These are phyloP conservation scores for Melanostoma mellinum DNA, from an alignment of 2,888 invertebrate species.

Conservation along the genomic window DNA sequence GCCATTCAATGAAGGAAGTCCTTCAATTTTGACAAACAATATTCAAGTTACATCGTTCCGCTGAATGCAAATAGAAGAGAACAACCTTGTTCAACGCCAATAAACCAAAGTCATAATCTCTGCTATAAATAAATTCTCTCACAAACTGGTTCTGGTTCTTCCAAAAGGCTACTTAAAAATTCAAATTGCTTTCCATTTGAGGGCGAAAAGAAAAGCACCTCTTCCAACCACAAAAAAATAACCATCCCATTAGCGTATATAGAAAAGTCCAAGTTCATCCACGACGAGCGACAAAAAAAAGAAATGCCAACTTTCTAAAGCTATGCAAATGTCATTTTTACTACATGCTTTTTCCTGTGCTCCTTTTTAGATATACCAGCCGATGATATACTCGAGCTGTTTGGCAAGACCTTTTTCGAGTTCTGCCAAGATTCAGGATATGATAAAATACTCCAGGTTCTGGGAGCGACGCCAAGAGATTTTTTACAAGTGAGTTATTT, in stretches of 20 bases:
- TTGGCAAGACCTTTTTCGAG: constrained; percentile 97
- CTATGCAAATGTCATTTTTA: constrained; percentile 55
- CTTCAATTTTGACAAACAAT: background rate
- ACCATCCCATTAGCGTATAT: constrained; percentile 7
- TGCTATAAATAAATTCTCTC: constrained; percentile 46
- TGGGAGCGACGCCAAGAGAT: constrained; percentile 96
- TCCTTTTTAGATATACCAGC: constrained; percentile 90
- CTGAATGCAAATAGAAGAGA: constrained; percentile 30
- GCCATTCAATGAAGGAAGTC: background rate
- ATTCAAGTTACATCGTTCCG: background rate
- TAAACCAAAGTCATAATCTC: constrained; percentile 39
- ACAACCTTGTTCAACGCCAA: background rate
- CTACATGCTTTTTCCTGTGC: background rate
- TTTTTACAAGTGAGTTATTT: constrained; percentile 89
- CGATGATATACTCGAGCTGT: constrained; percentile 92
- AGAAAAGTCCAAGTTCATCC: background rate
- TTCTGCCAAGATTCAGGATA: constrained; percentile 99
- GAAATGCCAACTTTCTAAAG: constrained; percentile 49
- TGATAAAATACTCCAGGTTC: constrained; percentile 95
- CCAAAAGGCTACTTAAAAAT: constrained; percentile 41
- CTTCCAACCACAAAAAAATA: constrained; percentile 8
- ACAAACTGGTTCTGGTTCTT: background rate
- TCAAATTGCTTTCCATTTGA: constrained; percentile 49
- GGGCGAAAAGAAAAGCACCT: constrained; percentile 4
- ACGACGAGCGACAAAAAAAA: background rate